Base-by-base conservation (phyloP, 2,797 vertebrate genomes). In the Hephaestus fuliginosus region DNA sequence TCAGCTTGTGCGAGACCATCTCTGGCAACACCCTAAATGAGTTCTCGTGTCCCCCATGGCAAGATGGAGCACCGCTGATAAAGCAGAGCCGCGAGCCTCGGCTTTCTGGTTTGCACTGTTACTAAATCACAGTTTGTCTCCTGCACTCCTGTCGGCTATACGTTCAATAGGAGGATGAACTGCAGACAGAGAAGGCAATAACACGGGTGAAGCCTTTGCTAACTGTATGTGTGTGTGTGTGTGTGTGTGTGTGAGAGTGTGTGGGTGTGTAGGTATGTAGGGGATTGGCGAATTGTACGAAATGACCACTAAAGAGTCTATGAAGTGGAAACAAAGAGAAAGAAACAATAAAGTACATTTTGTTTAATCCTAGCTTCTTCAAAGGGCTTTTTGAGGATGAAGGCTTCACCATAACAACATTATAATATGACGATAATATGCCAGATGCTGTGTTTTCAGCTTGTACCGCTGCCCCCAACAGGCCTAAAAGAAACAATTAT, bases 51-150 rank as follows among this genome's bases (percentile, higher is more conserved):
- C 82, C 85, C 86, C 74, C 66, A 60, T 25, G n/a, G 86, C 76
- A 91, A 90, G 91, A 94, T 86, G 83, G 80, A 89, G 86, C 86
- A 81, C 79, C 17, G 8, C 80, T 83, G 90, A 91, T 92, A 84
- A 90, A 91, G 83, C 75, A 49, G 70, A 78, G 88, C 88, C 11
- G 13, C 30, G 0, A 77, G 83, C 73, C 60, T 76, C 25, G 0
- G 70, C 81, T 81, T 63, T 81, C 76, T 33, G 6, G 51, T 85
- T 91, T 88, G 84, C 66, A 64, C 78, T 39, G 67, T 46, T 11
- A 79, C 86, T 91, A 91, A 88, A 94, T 94, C 89, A 90, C 78
- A 70, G 87, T 79, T 83, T 77, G 63, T 80, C 64, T 76, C 44
- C 63, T 6, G 58, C 78, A 25, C 70, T 72, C n/a, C 73, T 44